Conservation (phyloP, 2,113 vertebrate species). For the Cyprinodon brontotheroides region DNA sequence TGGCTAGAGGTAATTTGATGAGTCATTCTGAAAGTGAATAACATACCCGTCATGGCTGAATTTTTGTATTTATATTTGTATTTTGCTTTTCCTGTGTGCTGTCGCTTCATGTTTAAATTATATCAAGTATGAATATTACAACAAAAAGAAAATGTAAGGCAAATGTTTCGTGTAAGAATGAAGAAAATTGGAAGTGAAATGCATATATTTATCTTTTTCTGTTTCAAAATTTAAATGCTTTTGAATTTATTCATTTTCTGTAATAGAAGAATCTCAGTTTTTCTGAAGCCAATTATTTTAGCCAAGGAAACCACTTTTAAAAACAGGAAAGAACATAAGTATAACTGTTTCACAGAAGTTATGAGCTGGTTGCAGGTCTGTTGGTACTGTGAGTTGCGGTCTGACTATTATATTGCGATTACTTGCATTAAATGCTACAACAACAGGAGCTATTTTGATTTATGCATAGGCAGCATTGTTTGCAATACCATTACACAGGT, state of each 20-base stretch:
- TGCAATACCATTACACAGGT: too few species aligned
- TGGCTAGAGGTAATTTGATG: slow-evolving; percentile 37
- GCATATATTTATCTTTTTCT: neutral
- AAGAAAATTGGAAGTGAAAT: neutral
- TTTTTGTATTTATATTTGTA: slow-evolving; percentile 32
- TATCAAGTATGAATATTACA: slow-evolving; percentile 17
- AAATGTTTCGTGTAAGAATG: neutral
- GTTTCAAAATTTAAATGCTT: neutral
- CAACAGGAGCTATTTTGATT: too few species aligned
- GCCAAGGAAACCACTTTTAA: neutral
- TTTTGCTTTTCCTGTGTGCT: slow-evolving; percentile 32
- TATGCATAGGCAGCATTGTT: too few species aligned
- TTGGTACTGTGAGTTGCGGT: too few species aligned
- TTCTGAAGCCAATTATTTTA: neutral
- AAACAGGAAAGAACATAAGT: neutral
- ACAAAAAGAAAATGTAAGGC: neutral
- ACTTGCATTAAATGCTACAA: too few species aligned
- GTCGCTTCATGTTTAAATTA: slow-evolving; percentile 46
- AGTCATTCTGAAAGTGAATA: slow-evolving; percentile 59
- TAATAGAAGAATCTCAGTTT: neutral
- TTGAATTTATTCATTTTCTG: neutral
- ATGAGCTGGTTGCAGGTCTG: too few species aligned
- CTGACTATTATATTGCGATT: too few species aligned
- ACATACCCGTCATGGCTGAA: slow-evolving; percentile 34
- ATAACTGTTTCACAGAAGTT: neutral